Conservation (phyloP, 2,113 vertebrate species). For the Gymnogyps californianus region DNA sequence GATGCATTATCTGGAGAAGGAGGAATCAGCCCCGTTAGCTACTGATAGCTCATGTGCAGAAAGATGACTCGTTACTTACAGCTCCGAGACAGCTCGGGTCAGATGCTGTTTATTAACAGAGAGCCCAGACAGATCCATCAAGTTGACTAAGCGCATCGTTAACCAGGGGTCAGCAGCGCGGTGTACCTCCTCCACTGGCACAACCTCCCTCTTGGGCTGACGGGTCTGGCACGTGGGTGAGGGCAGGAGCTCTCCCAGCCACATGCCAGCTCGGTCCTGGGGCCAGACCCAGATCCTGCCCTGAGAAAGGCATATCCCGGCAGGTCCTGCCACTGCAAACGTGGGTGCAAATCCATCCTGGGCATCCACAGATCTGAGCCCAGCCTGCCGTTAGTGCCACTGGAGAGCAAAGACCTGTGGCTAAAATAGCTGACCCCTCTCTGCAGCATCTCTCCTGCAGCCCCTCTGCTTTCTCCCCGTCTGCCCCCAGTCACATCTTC, state of each 20-base stretch:
- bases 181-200: not conserved
- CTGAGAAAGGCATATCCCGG: not conserved
- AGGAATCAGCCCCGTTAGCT: not conserved
- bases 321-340: not conserved
- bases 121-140: not conserved
- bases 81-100: not conserved
- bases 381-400: not conserved
- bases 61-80: not conserved
- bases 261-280: fast-evolving
- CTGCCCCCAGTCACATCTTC: not conserved
- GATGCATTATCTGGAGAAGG: not conserved
- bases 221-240: fast-evolving
- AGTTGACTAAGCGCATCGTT: not conserved
- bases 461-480: not conserved
- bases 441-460: not conserved
- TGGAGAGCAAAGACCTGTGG: not conserved
- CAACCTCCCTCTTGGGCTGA: fast-evolving
- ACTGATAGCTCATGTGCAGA: not conserved
- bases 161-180: fast-evolving
- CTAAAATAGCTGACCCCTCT: not conserved
- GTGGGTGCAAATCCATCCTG: not conserved
- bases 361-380: fast-evolving
- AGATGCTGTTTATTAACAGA: not conserved
- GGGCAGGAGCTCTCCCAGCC: not conserved
- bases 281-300: not conserved